A percentile compares a stretch with the other conserved stretches of the same genome.
Conservation (phyloP, 2,888 invertebrate species). For the Thereva unica region DNA sequence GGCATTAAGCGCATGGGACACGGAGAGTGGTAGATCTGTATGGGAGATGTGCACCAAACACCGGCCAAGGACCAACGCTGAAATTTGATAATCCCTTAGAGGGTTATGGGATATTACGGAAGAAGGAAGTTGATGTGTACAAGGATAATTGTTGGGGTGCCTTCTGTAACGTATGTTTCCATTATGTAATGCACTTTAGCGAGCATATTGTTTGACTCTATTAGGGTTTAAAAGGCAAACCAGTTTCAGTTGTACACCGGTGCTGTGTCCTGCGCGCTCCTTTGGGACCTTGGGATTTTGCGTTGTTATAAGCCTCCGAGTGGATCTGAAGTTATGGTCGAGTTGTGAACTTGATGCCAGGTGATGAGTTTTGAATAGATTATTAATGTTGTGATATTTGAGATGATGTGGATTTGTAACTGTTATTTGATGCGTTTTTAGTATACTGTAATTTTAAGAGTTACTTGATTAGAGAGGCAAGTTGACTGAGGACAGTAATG, state of each 20-base stretch:
- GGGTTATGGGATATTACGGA: slow-evolving; percentile 26
- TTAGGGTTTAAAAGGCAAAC: slow-evolving; percentile 27
- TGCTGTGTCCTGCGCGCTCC: neutral
- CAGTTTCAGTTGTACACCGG: slow-evolving; percentile 3
- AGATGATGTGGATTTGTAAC: no score
- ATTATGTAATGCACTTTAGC: slow-evolving; percentile 14
- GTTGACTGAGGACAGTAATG: no score
- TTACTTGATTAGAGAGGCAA: no score
- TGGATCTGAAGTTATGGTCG: no score
- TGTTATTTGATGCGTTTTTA: no score
- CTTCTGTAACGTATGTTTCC: slow-evolving; percentile 18
- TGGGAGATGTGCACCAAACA: neutral
- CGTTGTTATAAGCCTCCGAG: no score
- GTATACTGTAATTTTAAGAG: no score
- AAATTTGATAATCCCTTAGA: slow-evolving; percentile 27
- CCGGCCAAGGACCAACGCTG: slow-evolving; percentile 1
- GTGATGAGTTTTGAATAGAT: no score
- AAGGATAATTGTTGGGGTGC: slow-evolving; percentile 28
- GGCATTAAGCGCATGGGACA: no score
- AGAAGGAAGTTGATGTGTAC: slow-evolving; percentile 30
- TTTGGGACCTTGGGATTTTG: no score
- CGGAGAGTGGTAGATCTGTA: neutral
- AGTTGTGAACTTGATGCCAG: no score
- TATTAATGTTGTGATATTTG: no score
- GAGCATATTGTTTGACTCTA: slow-evolving; percentile 19